phyloP scores from a whole-genome alignment of 2,888 invertebrate genomes.

The Tribolium freemani region DNA sequence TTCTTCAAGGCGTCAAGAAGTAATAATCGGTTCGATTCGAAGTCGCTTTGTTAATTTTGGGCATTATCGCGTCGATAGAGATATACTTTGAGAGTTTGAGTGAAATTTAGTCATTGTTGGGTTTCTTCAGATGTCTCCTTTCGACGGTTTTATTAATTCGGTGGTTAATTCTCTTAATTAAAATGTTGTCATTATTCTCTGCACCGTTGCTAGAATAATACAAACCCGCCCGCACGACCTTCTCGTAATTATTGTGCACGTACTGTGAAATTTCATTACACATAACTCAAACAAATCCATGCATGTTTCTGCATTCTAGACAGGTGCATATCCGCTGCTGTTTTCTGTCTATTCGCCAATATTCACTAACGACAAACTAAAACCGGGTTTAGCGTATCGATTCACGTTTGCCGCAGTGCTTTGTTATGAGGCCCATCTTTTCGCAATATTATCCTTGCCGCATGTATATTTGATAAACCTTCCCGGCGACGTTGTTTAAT shows the following conservation, averaged over 20 bases:
- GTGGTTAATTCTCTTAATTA: constrained; percentile 12
- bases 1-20: constrained; percentile 26
- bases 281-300: constrained; percentile 17
- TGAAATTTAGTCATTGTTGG: constrained; percentile 7
- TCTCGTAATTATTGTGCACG: constrained; percentile 20
- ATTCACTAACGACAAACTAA: no score
- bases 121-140: constrained; percentile 28
- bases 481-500: background rate
- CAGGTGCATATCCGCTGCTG: constrained; percentile 5
- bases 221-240: background rate
- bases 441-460: background rate
- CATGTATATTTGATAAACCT: constrained; percentile 32
- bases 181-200: constrained; percentile 8
- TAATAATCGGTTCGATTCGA: constrained; percentile 24
- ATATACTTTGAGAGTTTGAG: constrained; percentile 4
- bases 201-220: background rate
- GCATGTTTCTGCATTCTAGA: constrained; percentile 20
- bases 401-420: background rate
- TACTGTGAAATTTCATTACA: constrained; percentile 9
- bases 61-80: constrained; percentile 37
- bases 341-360: background rate
- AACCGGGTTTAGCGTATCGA: background rate
- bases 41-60: constrained; percentile 39
- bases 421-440: background rate
- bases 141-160: background rate